A percentile compares a stretch with the other conserved stretches of the same genome.
These are phyloP conservation scores for Diploptera punctata DNA, from an alignment of 2,888 invertebrate genomes.

Conservation along the genomic window DNA sequence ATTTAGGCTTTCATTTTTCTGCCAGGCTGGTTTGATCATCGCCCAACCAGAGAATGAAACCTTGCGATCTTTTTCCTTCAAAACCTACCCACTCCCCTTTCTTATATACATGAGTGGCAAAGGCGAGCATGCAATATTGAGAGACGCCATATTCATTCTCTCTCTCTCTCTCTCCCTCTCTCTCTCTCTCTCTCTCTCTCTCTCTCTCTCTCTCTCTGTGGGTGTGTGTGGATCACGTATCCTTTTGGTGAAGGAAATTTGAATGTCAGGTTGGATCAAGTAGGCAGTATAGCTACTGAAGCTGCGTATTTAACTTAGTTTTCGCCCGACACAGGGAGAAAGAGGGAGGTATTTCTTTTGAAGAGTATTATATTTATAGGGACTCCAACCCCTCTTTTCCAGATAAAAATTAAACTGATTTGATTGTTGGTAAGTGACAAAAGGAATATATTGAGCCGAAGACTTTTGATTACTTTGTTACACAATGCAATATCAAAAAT, in stretches of 20 bases:
- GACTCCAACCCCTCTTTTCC: background rate
- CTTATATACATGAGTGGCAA: slow-evolving; percentile 13
- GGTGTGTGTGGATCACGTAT: no score
- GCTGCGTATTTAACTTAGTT: background rate
- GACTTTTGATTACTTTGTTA: no score
- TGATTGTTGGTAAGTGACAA: slow-evolving; percentile 7
- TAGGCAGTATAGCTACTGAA: background rate
- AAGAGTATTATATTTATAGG: no score
- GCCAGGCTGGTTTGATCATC: slow-evolving; percentile 58
- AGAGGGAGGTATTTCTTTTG: background rate
- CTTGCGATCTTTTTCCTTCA: background rate
- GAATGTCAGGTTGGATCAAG: slow-evolving; percentile 59
- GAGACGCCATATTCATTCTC: background rate
- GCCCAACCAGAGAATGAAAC: slow-evolving; percentile 4
- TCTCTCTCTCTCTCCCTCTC: background rate
- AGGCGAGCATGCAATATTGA: slow-evolving; percentile 29
- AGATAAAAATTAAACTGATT: slow-evolving; percentile 35
- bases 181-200: background rate
- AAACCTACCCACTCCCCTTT: background rate
- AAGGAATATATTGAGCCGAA: no score
- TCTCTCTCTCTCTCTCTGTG: background rate
- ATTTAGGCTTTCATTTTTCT: slow-evolving; percentile 62
- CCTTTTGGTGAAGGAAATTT: slow-evolving; percentile 53
- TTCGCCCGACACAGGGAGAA: background rate
- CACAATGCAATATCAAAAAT: no score